Evolutionary conservation across 2,797 vertebrate genomes (phyloP), one percentile per base, ranked within the genome.

Genomic region (Cuculus canorus): DNA sequence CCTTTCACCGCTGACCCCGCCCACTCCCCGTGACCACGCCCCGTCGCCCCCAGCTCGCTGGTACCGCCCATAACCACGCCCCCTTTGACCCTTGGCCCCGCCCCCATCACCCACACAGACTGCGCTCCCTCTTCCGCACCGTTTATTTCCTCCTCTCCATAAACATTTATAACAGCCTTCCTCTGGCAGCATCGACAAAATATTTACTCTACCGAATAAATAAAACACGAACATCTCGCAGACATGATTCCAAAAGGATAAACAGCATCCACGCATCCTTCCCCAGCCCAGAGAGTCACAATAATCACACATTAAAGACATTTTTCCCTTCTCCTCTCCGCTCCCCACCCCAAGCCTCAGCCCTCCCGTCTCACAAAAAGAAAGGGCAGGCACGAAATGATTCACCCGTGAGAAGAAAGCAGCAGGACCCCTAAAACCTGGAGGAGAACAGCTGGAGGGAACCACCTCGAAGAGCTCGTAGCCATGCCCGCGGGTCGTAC

Each of bases 161-260:
- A 97, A 95, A 91, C 95, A 91, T 94, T 97, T 97, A 87, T 80
- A 88, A 92, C 93, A 95, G 95, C 94, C 93, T 95, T 96, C 90
- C 84, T 97, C 96, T 94, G 25, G 73, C 93, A 50, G 52, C 19
- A 91, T 97, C 98, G 96, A 96, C 97, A 98, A 98, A 98, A 98
- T 97, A 97, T 86, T 97, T 93, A 93, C 97, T 98, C 96, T 63
- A 12, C 82, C n/a, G 88, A 98, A 98, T 98, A 98, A 98, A 98
- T 98, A 97, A 97, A 91, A 82, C 93, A 23, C n/a, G 59, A 47
- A 91, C 70, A 35, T 48, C 97, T 83, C 48, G 41, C 94, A 86
- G 97, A 92, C 3, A 37, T 11, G 82, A 47, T 24, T 91, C 35
- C 73, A 0, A 17, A 45, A 76, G 65, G 27, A 48, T 83, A 37